Evolutionary conservation across 2,888 invertebrate species (phyloP).

Genomic region (Ornithoptera alexandrae): DNA sequence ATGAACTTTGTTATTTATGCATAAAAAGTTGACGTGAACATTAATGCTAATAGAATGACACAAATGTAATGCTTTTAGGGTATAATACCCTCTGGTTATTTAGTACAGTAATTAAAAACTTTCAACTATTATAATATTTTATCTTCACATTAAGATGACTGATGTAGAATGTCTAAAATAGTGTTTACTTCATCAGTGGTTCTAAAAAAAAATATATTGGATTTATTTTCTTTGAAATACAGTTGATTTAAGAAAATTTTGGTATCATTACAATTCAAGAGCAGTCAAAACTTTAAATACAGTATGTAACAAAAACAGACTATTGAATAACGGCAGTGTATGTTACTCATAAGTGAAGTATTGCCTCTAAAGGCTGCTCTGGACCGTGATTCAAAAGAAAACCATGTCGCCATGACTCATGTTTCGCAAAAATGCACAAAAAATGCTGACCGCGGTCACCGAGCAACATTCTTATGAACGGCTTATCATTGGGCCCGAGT

Average conservation of each 20-base stretch:
- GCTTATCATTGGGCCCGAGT: background rate
- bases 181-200: too few relatives aligned
- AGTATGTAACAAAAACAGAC: constrained; percentile 1
- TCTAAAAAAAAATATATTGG: too few relatives aligned
- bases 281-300: background rate
- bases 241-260: background rate
- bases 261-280: background rate
- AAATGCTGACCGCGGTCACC: constrained; percentile 45
- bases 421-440: constrained; percentile 52
- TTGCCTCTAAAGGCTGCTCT: constrained; percentile 14
- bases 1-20: too few relatives aligned
- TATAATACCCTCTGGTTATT: too few relatives aligned
- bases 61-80: too few relatives aligned
- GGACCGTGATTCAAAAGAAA: constrained; percentile 58
- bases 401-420: constrained; percentile 61
- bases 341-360: constrained; percentile 6
- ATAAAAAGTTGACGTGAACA: too few relatives aligned
- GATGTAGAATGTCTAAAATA: too few relatives aligned
- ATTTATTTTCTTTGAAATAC: background rate
- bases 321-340: constrained; percentile 1
- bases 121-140: too few relatives aligned
- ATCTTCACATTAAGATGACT: too few relatives aligned
- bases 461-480: constrained; percentile 36
- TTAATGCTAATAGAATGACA: too few relatives aligned
- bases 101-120: background rate